phyloP scores from a whole-genome alignment of 64 coral and sea anemone species.

The Actinia tenebrosa region DNA sequence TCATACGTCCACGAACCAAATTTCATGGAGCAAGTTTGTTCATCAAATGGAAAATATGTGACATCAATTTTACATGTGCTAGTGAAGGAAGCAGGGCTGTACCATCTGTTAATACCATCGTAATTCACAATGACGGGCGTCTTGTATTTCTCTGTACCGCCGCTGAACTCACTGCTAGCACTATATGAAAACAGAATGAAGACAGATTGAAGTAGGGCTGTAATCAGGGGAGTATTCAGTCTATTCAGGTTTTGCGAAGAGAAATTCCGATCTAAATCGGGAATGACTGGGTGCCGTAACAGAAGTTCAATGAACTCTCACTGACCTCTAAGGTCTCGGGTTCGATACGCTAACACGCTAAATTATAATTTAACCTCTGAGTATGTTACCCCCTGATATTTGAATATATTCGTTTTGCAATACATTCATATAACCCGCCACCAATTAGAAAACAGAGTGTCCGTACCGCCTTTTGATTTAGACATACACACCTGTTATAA shows the following conservation, averaged over 20 bases:
- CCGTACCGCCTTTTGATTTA: not conserved
- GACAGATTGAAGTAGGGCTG: not conserved
- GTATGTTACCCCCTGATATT: too few species aligned
- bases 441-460: too few species aligned
- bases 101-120: conserved; percentile 69
- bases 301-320: too few species aligned
- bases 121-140: conserved; percentile 67
- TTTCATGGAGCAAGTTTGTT: conserved; percentile 73
- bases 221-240: too few species aligned
- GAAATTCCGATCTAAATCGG: too few species aligned
- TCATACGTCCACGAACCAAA: conserved; percentile 91
- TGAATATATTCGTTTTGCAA: too few species aligned
- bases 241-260: too few species aligned
- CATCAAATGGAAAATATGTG: conserved; percentile 79
- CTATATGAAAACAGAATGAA: conserved; percentile 1
- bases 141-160: conserved; percentile 92
- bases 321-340: too few species aligned
- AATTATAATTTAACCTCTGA: too few species aligned
- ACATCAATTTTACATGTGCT: conserved; percentile 83
- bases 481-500: conserved; percentile 77
- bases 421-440: too few species aligned
- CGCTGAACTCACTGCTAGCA: conserved; percentile 75
- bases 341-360: too few species aligned
- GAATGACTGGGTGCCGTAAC: too few species aligned
- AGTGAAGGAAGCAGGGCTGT: conserved; percentile 68